These are phyloP conservation scores for Dipodomys stephensi DNA, from an alignment of 2,113 vertebrate species.

Conservation along the genomic window DNA sequence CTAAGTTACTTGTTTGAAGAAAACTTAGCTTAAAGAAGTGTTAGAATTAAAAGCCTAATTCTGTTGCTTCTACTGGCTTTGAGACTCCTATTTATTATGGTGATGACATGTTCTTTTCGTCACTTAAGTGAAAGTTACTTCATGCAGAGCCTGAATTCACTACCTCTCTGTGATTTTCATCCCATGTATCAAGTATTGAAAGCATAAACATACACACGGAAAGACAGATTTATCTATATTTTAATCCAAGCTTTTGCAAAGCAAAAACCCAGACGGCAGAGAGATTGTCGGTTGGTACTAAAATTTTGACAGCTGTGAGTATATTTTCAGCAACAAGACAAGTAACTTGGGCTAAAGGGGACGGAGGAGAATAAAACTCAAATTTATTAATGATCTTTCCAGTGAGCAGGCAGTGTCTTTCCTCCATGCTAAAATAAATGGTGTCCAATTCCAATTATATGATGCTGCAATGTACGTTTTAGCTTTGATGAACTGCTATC, in stretches of 20 bases:
- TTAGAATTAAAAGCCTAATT: neutral
- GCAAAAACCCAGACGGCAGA: constrained; percentile 35
- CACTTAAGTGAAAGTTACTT: neutral
- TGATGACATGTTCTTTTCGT: neutral
- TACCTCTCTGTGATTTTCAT: constrained; percentile 2
- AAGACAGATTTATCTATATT: constrained; percentile 69
- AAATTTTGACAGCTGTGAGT: constrained; percentile 74
- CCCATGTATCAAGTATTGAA: neutral
- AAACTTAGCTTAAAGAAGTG: neutral
- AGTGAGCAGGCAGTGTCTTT: constrained; percentile 7
- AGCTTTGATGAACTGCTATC: neutral
- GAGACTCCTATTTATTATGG: neutral
- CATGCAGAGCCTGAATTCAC: neutral
- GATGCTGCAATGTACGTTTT: neutral
- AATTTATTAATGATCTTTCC: constrained; percentile 69
- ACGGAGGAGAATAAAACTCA: constrained; percentile 41
- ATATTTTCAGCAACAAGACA: constrained; percentile 73
- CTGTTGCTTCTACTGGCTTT: neutral
- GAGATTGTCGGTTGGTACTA: constrained; percentile 72
- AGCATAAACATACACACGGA: constrained; percentile 35
- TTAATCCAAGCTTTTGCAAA: constrained; percentile 41
- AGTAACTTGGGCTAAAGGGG: constrained; percentile 42
- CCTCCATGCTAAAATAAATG: constrained; percentile 48
- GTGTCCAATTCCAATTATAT: neutral
- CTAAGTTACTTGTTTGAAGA: neutral